These are phyloP conservation scores for Oreochromis aureus DNA, from an alignment of 2,113 vertebrate species.

Conservation along the genomic window DNA sequence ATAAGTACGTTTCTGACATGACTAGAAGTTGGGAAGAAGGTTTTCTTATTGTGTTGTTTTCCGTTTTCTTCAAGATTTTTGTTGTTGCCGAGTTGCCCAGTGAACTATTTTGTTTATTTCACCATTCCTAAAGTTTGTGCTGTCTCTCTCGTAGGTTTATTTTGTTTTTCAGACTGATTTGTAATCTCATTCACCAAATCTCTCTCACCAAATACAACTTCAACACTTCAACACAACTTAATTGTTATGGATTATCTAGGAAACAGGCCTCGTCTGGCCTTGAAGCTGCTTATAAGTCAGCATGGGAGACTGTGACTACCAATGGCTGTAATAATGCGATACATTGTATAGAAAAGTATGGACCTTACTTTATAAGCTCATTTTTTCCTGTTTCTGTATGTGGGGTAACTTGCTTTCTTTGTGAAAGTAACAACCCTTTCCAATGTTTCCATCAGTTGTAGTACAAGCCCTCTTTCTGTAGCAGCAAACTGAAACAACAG, in stretches of 20 bases:
- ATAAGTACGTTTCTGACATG: background rate
- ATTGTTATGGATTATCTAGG: background rate
- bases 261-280: background rate
- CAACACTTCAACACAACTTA: background rate
- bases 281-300: background rate
- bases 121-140: background rate
- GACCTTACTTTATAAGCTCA: background rate
- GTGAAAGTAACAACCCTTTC: background rate
- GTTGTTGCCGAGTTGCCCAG: background rate
- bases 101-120: background rate
- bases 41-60: background rate
- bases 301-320: background rate
- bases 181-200: background rate
- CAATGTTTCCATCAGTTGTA: background rate
- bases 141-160: background rate
- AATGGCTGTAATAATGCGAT: background rate
- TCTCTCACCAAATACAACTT: background rate
- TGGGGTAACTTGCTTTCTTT: background rate
- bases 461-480: background rate
- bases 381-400: background rate
- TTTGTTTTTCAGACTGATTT: background rate
- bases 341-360: background rate
- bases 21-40: background rate
- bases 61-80: background rate
- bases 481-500: slow-evolving; percentile 3